Evolutionary conservation across 2,797 vertebrate species (phyloP).

Genomic region (Macrochelys suwanniensis): DNA sequence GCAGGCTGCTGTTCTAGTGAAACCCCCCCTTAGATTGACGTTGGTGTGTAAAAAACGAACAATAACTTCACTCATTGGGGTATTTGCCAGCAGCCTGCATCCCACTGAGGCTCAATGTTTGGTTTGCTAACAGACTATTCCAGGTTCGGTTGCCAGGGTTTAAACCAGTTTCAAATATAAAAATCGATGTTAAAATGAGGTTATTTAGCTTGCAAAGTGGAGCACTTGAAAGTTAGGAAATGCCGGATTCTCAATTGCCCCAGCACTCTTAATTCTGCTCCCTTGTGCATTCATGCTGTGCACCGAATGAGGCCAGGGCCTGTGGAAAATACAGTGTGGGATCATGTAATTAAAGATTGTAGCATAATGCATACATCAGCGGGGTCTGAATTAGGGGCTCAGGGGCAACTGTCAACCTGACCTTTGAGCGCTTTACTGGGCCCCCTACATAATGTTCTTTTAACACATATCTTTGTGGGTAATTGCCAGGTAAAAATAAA

Average conservation of each 20-base stretch:
- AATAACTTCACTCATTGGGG: no score
- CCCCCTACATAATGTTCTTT: rapidly evolving
- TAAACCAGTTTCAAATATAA: no score
- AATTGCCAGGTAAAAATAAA: neutral
- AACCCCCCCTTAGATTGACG: no score
- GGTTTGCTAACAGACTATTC: no score
- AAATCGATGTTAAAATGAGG: no score
- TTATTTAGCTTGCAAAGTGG: neutral
- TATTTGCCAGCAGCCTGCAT: no score
- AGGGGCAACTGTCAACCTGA: neutral
- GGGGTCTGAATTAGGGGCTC: neutral
- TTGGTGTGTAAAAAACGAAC: no score
- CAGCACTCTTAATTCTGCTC: neutral
- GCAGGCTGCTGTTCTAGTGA: no score
- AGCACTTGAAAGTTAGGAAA: neutral
- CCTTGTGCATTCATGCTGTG: neutral
- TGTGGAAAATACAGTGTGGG: neutral
- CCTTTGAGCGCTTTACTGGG: rapidly evolving
- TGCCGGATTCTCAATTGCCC: neutral
- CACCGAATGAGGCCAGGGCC: neutral
- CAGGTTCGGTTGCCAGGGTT: no score
- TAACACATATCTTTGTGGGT: neutral
- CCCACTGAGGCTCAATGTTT: no score
- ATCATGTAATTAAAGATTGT: no score
- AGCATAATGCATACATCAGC: neutral